phyloP scores from a whole-genome alignment of 2,888 invertebrate species.

The Xylota sylvarum region DNA sequence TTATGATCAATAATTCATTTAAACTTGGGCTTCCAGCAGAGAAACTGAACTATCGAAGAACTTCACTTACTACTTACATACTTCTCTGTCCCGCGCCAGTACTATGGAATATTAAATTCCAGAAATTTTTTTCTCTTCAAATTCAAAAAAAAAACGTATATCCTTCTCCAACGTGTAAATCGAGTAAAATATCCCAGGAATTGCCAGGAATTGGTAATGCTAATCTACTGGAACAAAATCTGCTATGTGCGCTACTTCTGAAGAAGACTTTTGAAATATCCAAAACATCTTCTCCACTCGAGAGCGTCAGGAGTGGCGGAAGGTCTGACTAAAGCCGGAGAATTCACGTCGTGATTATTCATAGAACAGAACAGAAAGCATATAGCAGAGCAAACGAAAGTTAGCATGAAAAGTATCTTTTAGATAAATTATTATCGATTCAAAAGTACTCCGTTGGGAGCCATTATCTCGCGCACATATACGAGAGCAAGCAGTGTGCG shows the following conservation, averaged over 20 bases:
- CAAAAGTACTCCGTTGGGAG: constrained; percentile 75
- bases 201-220: constrained; percentile 61
- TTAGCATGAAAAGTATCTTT: constrained; percentile 67
- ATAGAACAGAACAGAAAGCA: constrained; percentile 54
- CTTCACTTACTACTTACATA: constrained; percentile 7
- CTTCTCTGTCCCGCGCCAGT: neutral
- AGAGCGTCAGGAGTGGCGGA: constrained; percentile 3
- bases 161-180: constrained; percentile 54
- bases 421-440: constrained; percentile 76
- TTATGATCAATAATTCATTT: constrained; percentile 77
- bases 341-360: constrained; percentile 72
- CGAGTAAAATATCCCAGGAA: constrained; percentile 34
- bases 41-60: constrained; percentile 29
- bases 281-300: constrained; percentile 62
- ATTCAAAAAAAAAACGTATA: neutral
- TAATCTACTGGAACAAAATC: constrained; percentile 73
- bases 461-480: constrained; percentile 42
- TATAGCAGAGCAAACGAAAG: constrained; percentile 58
- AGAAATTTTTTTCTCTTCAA: neutral
- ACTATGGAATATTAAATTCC: constrained; percentile 42
- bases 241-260: constrained; percentile 12
- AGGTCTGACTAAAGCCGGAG: constrained; percentile 6
- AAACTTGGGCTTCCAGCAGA: constrained; percentile 40
- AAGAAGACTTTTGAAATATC: constrained; percentile 46
- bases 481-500: too few relatives aligned